Conservation (phyloP, 1,140 invertebrate species). For the Drosophila biarmipes region DNA sequence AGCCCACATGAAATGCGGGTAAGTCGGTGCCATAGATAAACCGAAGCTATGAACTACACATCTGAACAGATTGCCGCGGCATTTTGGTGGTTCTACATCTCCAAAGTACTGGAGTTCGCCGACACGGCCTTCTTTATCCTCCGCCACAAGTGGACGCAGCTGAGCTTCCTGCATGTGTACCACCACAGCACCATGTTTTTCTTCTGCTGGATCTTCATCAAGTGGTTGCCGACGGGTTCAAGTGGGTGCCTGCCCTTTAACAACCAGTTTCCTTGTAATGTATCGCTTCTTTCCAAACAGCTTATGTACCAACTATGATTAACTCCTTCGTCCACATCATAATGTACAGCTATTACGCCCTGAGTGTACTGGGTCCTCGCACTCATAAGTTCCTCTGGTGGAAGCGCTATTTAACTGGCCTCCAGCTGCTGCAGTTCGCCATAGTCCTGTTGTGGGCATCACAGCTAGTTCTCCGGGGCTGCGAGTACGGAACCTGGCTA, state of each 20-base stretch:
- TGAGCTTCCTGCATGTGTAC: constrained; percentile 96
- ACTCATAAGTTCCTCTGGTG: constrained; percentile 95
- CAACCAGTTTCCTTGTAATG: background rate
- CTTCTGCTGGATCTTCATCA: constrained; percentile 98
- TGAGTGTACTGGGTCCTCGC: constrained; percentile 92
- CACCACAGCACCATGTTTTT: constrained; percentile 97
- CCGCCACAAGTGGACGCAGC: constrained; percentile 93
- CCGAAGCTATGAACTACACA: background rate
- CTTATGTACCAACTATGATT: constrained; percentile 94
- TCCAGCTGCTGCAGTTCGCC: constrained; percentile 87
- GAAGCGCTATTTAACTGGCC: constrained; percentile 96
- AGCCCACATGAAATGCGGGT: constrained; percentile 91
- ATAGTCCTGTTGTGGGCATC: constrained; percentile 57
- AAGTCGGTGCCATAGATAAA: constrained; percentile 83
- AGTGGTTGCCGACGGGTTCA: constrained; percentile 98
- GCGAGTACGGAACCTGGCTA: constrained; percentile 56
- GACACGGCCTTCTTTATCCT: constrained; percentile 97
- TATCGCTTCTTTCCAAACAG: constrained; percentile 84
- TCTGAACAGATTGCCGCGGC: constrained; percentile 92
- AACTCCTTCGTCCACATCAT: constrained; percentile 96
- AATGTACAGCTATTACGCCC: constrained; percentile 97
- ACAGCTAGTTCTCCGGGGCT: constrained; percentile 39
- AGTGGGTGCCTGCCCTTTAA: constrained; percentile 87
- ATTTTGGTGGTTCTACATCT: constrained; percentile 98
- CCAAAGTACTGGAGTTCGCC: constrained; percentile 96